A percentile compares a stretch with the other conserved stretches of the same genome.
These are phyloP conservation scores for Papilio xuthus DNA, from an alignment of 1,140 invertebrate genomes.

Conservation along the genomic window DNA sequence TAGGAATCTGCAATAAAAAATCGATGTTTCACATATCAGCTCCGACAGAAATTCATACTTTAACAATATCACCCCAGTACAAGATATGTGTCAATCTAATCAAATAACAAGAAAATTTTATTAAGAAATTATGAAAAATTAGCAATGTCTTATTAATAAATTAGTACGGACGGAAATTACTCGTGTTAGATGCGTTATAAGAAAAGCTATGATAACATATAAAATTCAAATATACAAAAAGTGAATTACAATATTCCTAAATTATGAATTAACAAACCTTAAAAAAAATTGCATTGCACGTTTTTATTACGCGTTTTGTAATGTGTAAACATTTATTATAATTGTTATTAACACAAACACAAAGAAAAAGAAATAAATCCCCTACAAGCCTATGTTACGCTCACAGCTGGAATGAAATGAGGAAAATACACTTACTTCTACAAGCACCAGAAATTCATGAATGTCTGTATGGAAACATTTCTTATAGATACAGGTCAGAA, in stretches of 20 bases:
- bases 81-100: slow-evolving; percentile 49
- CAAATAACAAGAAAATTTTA: slow-evolving; percentile 4
- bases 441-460: slow-evolving; percentile 76
- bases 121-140: slow-evolving; percentile 32
- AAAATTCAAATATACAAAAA: background rate
- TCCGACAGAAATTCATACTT: slow-evolving; percentile 25
- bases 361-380: background rate
- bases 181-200: background rate
- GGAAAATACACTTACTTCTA: slow-evolving; percentile 70
- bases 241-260: background rate
- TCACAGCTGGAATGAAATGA: slow-evolving; percentile 70
- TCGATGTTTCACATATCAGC: slow-evolving; percentile 39
- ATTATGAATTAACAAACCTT: background rate
- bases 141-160: slow-evolving; percentile 32
- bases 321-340: background rate
- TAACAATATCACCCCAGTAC: slow-evolving; percentile 48
- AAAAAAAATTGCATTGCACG: background rate
- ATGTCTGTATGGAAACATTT: slow-evolving; percentile 54
- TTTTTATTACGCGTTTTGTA: background rate
- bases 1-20: slow-evolving; percentile 79
- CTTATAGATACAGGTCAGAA: slow-evolving; percentile 41
- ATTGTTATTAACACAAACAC: background rate
- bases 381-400: slow-evolving; percentile 43
- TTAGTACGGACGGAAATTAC: slow-evolving; percentile 51
- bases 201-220: background rate